phyloP scores from a whole-genome alignment of 2,113 vertebrate species.

The Forbesichthys papilliferus region DNA sequence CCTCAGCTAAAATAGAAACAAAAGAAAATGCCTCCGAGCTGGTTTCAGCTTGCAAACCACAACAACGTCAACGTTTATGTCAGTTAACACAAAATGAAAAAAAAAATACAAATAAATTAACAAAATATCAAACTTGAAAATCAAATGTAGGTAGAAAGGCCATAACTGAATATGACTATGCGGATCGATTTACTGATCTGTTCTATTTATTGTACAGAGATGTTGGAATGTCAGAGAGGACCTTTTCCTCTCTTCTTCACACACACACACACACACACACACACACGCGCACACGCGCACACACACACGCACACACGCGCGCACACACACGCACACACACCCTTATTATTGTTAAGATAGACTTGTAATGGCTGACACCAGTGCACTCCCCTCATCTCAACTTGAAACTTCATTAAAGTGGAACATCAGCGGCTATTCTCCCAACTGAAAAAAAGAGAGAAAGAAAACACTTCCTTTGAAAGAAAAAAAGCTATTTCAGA shows the following conservation, averaged over 20 bases:
- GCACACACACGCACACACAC: background rate
- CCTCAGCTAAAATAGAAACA: slow-evolving; percentile 43
- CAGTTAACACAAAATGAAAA: slow-evolving; percentile 13
- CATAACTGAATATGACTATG: slow-evolving; percentile 71
- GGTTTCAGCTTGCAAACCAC: slow-evolving; percentile 55
- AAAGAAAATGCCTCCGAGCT: slow-evolving; percentile 69
- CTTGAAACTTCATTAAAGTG: background rate
- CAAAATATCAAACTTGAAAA: slow-evolving; percentile 53
- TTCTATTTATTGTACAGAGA: slow-evolving; percentile 36
- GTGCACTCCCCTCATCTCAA: background rate
- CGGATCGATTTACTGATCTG: slow-evolving; percentile 60
- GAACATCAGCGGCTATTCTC: background rate
- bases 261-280: background rate
- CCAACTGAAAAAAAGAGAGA: background rate
- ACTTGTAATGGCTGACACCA: background rate
- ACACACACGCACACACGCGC: background rate
- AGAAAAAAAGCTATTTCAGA: background rate
- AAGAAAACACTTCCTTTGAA: background rate
- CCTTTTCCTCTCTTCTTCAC: slow-evolving; percentile 40
- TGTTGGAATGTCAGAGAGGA: slow-evolving; percentile 45
- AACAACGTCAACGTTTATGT: slow-evolving; percentile 44
- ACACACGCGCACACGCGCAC: background rate
- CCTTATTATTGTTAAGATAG: background rate
- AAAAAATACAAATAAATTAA: slow-evolving; percentile 21
- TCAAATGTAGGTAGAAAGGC: slow-evolving; percentile 74